These are phyloP conservation scores for Mus spicilegus DNA, from an alignment of 2,113 vertebrate species.

Conservation along the genomic window DNA sequence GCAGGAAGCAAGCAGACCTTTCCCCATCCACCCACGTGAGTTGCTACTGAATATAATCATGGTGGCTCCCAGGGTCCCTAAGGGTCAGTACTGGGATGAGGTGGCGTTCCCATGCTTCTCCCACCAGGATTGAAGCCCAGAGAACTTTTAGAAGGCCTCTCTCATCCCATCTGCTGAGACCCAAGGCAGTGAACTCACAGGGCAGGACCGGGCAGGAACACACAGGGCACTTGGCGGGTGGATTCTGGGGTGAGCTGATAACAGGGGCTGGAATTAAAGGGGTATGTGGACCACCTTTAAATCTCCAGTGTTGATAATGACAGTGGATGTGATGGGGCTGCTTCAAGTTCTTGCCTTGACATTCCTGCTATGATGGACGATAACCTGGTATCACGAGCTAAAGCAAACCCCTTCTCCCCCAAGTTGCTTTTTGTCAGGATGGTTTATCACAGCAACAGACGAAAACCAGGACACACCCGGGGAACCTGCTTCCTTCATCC, in stretches of 20 bases:
- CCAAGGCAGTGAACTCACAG: not conserved
- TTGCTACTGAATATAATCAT: not conserved
- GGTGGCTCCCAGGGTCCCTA: not conserved
- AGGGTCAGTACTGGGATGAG: not conserved
- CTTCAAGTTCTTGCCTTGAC: not conserved
- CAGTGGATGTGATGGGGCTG: not conserved
- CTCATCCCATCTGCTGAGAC: not conserved
- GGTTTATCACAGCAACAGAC: not conserved
- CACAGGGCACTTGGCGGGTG: not conserved
- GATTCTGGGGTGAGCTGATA: not conserved
- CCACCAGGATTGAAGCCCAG: not conserved
- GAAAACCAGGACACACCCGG: not conserved
- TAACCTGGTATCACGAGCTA: not conserved
- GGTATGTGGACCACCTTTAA: not conserved
- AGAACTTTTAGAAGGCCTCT: not conserved
- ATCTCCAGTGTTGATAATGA: not conserved
- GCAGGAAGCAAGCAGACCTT: not conserved
- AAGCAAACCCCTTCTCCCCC: not conserved
- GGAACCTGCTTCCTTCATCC: not conserved
- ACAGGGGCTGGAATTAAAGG: not conserved
- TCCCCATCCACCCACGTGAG: no score
- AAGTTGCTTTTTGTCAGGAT: not conserved
- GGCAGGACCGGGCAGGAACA: not conserved
- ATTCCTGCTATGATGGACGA: not conserved
- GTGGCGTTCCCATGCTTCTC: not conserved